A percentile compares a stretch with the other conserved stretches of the same genome.
Conservation (phyloP, 1,140 invertebrate species). For the Pomacea maculata region DNA sequence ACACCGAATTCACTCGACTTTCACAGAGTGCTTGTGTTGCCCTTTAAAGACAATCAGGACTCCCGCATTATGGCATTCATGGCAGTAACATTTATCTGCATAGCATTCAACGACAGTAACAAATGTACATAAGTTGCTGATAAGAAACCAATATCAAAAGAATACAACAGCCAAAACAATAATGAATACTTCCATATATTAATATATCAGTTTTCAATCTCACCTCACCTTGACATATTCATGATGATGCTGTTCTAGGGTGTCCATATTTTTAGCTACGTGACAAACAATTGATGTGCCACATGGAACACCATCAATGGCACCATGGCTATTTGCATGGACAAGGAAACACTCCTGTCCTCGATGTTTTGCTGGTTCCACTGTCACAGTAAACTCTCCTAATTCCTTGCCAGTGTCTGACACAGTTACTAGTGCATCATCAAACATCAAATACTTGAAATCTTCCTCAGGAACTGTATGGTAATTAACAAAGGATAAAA, state of each 20-base stretch:
- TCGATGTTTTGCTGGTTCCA: conserved; percentile 53
- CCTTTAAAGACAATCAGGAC: too few relatives aligned
- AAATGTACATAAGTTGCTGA: too few relatives aligned
- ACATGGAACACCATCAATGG: conserved; percentile 64
- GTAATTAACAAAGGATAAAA: background rate
- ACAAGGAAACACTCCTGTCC: conserved; percentile 61
- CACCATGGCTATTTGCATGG: conserved; percentile 64
- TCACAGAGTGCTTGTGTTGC: too few relatives aligned
- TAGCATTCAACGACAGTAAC: too few relatives aligned
- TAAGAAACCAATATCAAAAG: too few relatives aligned
- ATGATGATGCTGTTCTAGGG: conserved; percentile 64
- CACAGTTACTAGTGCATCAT: conserved; percentile 60
- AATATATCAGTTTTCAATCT: too few relatives aligned
- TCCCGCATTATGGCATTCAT: too few relatives aligned
- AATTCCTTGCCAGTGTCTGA: conserved; percentile 64
- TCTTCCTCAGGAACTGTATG: conserved; percentile 56
- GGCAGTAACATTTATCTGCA: too few relatives aligned
- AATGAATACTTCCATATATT: too few relatives aligned
- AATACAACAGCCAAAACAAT: too few relatives aligned
- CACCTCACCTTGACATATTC: conserved; percentile 64
- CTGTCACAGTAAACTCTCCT: conserved; percentile 62
- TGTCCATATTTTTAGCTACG: conserved; percentile 61
- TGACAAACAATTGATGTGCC: conserved; percentile 64
- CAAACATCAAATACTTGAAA: conserved; percentile 62
- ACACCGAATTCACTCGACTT: too few relatives aligned